These are phyloP conservation scores for Drosophila pseudoobscura DNA, from an alignment of 1,140 invertebrate genomes.

Conservation along the genomic window DNA sequence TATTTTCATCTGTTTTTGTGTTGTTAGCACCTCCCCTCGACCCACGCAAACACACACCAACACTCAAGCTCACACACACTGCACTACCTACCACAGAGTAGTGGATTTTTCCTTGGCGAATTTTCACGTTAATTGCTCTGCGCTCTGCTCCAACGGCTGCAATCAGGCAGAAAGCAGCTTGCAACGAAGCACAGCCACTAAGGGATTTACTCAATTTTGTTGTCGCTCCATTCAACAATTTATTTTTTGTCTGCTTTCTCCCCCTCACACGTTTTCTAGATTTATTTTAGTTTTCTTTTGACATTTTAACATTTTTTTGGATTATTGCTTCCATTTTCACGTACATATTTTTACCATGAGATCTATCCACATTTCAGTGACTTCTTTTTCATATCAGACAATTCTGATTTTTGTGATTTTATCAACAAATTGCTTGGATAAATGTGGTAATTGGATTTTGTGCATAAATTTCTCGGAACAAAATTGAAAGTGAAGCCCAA, in stretches of 20 bases:
- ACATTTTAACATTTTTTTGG: slow-evolving; percentile 4
- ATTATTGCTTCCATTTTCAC: background rate
- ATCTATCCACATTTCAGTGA: no score
- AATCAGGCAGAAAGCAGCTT: slow-evolving; percentile 58
- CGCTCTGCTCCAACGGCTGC: slow-evolving; percentile 38
- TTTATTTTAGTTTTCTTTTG: slow-evolving; percentile 18
- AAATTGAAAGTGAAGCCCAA: no score
- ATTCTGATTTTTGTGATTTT: no score
- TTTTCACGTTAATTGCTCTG: slow-evolving; percentile 77
- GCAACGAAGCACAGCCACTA: slow-evolving; percentile 64
- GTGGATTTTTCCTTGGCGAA: slow-evolving; percentile 66
- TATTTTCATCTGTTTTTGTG: slow-evolving; percentile 1
- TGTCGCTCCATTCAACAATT: slow-evolving; percentile 43
- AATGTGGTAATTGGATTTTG: no score
- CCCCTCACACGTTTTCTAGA: background rate
- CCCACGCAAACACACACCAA: background rate
- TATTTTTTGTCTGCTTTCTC: slow-evolving; percentile 21
- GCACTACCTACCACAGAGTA: no score
- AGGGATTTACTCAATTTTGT: slow-evolving; percentile 71
- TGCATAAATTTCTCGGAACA: no score
- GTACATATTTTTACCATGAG: no score
- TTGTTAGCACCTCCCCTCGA: slow-evolving; percentile 6
- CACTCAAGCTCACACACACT: no score
- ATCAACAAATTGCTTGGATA: no score
- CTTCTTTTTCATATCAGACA: no score